Percentiles rank a stretch among this genome's conserved stretches.
phyloP scores from a whole-genome alignment of 2,113 vertebrate species.

The Pithys albifrons region DNA sequence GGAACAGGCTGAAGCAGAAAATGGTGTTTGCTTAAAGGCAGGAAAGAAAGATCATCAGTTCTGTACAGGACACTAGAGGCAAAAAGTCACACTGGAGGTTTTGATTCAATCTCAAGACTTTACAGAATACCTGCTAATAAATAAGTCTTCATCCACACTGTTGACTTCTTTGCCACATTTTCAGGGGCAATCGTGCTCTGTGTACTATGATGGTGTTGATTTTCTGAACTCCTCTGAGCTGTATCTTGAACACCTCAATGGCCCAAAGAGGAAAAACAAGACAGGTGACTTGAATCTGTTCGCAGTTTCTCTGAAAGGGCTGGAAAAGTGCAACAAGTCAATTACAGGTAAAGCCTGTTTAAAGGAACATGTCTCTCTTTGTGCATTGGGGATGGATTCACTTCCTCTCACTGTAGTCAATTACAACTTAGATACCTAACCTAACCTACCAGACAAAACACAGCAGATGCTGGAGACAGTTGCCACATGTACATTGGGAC shows the following conservation, averaged over 20 bases:
- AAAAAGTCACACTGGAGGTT: background rate
- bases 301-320: background rate
- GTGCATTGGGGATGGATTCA: background rate
- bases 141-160: background rate
- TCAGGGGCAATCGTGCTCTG: background rate
- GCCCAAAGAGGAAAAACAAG: background rate
- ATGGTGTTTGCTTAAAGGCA: background rate
- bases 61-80: background rate
- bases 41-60: background rate
- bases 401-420: background rate
- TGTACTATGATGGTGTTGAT: rapidly evolving
- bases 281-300: background rate
- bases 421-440: background rate
- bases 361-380: background rate
- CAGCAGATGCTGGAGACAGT: background rate
- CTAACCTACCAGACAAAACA: background rate
- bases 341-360: background rate
- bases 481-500: background rate
- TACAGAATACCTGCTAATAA: background rate
- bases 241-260: background rate
- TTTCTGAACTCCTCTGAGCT: background rate
- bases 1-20: background rate
- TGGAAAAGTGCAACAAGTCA: background rate
- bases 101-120: background rate
- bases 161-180: background rate